Percentiles rank a stretch among this genome's conserved stretches.
These are phyloP conservation scores for Crotalus viridis DNA, from an alignment of 2,113 vertebrate genomes.

Conservation along the genomic window DNA sequence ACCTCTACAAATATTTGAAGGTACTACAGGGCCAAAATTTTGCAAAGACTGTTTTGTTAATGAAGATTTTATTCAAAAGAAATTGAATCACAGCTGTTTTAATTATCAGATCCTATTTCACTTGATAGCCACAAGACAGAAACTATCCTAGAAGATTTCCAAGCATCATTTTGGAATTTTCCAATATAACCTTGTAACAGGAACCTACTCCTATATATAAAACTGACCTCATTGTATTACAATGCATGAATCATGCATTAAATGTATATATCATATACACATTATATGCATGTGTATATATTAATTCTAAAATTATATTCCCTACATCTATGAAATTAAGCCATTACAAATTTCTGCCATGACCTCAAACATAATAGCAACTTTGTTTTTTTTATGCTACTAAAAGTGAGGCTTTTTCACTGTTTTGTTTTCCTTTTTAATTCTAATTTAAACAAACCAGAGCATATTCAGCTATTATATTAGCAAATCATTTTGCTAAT, in stretches of 20 bases:
- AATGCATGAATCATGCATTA: neutral
- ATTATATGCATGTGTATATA: neutral
- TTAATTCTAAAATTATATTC: neutral
- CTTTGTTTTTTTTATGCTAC: neutral
- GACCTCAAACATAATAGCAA: neutral
- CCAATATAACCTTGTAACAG: neutral
- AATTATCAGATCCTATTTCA: neutral
- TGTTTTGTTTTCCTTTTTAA: neutral
- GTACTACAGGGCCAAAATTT: constrained; percentile 20
- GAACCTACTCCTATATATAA: neutral
- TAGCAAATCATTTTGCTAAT: neutral
- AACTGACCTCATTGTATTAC: no score
- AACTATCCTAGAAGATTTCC: neutral
- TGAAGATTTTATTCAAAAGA: neutral
- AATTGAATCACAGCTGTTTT: neutral
- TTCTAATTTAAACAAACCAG: neutral
- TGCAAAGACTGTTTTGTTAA: neutral
- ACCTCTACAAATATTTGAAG: neutral
- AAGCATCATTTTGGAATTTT: neutral
- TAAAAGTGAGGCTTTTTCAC: neutral
- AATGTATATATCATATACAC: no score
- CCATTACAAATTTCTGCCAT: neutral
- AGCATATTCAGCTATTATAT: neutral
- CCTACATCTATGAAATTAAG: neutral
- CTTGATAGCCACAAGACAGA: neutral